These are phyloP conservation scores for Limnephilus marmoratus DNA, from an alignment of 2,888 invertebrate genomes.

Conservation along the genomic window DNA sequence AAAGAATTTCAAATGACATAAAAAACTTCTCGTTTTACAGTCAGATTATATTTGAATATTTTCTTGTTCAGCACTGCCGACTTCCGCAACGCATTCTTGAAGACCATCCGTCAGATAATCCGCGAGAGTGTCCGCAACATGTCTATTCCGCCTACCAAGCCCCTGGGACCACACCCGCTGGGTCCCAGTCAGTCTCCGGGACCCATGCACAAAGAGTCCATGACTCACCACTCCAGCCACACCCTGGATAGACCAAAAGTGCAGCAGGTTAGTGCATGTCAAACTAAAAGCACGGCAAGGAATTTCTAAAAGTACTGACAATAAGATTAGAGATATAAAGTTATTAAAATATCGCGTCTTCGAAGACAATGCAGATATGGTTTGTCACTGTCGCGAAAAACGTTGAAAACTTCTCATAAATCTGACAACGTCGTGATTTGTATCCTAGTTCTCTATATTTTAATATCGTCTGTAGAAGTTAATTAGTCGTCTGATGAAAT, in stretches of 20 bases:
- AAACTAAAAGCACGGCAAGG: neutral
- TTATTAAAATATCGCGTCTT: neutral
- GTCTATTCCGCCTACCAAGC: slow-evolving; percentile 91
- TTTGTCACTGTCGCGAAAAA: neutral
- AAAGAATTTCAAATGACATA: neutral
- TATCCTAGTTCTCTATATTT: neutral
- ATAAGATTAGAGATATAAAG: neutral
- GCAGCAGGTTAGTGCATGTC: slow-evolving; percentile 75
- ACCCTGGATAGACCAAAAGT: slow-evolving; percentile 82
- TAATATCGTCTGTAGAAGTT: neutral
- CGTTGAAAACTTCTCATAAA: neutral
- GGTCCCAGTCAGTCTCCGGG: slow-evolving; percentile 71
- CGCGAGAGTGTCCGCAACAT: slow-evolving; percentile 97
- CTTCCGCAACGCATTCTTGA: slow-evolving; percentile 97
- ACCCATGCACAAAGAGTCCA: slow-evolving; percentile 66
- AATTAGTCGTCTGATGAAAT: too few species aligned
- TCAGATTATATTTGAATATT: neutral
- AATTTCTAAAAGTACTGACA: neutral
- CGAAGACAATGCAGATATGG: neutral
- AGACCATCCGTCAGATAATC: slow-evolving; percentile 97
- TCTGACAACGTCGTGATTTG: neutral
- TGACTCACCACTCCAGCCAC: slow-evolving; percentile 74
- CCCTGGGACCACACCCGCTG: slow-evolving; percentile 76
- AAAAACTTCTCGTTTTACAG: neutral
- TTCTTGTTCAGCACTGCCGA: slow-evolving; percentile 87